Conservation (phyloP, 2,888 invertebrate species). For the Teinopalpus imperialis region DNA sequence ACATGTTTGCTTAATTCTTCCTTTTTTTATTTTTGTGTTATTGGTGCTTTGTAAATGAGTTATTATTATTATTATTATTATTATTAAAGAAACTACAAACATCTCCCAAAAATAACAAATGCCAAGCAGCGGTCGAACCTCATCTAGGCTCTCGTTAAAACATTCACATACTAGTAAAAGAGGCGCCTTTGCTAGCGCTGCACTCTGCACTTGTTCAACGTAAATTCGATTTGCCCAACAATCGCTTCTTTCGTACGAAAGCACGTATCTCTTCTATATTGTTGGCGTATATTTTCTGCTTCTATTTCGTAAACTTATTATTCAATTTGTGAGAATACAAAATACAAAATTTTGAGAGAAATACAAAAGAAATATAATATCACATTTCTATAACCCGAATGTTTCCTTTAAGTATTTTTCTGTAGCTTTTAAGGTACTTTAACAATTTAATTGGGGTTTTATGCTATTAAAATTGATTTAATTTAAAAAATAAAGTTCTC, state of each 20-base stretch:
- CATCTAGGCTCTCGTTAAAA: slow-evolving; percentile 13
- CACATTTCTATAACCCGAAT: no score
- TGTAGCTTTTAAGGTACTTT: no score
- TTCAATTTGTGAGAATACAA: slow-evolving; percentile 10
- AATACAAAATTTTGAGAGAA: no score
- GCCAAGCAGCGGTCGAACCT: slow-evolving; percentile 7
- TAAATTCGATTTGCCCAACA: slow-evolving; percentile 26
- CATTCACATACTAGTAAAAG: slow-evolving; percentile 7
- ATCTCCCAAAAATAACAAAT: not conserved
- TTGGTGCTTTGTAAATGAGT: no score
- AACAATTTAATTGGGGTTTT: no score
- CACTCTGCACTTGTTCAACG: slow-evolving; percentile 23
- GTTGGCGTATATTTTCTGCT: slow-evolving; percentile 21
- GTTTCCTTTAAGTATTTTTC: no score
- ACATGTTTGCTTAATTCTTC: no score
- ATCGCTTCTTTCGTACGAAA: slow-evolving; percentile 24
- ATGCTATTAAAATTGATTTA: no score
- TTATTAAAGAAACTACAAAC: no score
- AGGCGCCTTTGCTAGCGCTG: slow-evolving; percentile 10
- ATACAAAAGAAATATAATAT: slow-evolving; percentile 9
- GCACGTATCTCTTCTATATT: slow-evolving; percentile 22
- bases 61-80: no score
- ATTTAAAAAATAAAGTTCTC: no score
- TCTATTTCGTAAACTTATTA: slow-evolving; percentile 18
- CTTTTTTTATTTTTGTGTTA: no score